A percentile compares a stretch with the other conserved stretches of the same genome.
Conservation (phyloP, 2,113 vertebrate genomes). For the Sarotherodon lohbergeri region DNA sequence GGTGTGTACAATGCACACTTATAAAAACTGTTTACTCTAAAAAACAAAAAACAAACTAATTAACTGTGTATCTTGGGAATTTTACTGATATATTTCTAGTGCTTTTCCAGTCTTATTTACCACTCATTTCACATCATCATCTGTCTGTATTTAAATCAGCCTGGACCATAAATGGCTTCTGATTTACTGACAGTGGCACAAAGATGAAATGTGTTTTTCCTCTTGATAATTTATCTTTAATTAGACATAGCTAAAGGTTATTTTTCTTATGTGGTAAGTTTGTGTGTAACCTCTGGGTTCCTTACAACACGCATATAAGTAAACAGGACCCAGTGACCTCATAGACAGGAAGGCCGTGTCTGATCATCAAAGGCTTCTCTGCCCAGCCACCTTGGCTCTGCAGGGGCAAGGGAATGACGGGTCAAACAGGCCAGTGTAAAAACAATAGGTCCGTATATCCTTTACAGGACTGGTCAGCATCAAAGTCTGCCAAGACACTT, state of each 20-base stretch:
- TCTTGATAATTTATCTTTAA: constrained; percentile 22
- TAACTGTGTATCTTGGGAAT: not conserved
- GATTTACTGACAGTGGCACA: not conserved
- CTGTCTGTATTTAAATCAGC: not conserved
- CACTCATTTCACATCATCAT: not conserved
- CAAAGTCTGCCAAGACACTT: constrained; percentile 59
- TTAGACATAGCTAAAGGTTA: constrained; percentile 3
- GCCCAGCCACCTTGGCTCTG: constrained; percentile 49
- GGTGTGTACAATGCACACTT: not conserved
- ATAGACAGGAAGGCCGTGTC: constrained; percentile 69
- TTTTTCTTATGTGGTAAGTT: constrained; percentile 31
- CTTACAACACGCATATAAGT: constrained; percentile 50
- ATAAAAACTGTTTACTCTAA: not conserved
- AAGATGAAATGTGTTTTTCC: not conserved
- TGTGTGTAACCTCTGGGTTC: constrained; percentile 43
- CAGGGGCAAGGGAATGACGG: constrained; percentile 43
- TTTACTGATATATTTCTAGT: not conserved
- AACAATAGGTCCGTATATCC: constrained; percentile 74
- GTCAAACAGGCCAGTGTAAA: constrained; percentile 64
- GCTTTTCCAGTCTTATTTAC: not conserved
- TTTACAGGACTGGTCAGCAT: constrained; percentile 61
- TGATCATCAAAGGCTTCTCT: constrained; percentile 68
- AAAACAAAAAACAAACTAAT: not conserved
- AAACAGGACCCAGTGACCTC: constrained; percentile 66
- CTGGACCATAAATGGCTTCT: not conserved